Evolutionary conservation across 2,797 vertebrate species (phyloP), one percentile per base, ranked within the genome.

Genomic region (Cynopterus sphinx): DNA sequence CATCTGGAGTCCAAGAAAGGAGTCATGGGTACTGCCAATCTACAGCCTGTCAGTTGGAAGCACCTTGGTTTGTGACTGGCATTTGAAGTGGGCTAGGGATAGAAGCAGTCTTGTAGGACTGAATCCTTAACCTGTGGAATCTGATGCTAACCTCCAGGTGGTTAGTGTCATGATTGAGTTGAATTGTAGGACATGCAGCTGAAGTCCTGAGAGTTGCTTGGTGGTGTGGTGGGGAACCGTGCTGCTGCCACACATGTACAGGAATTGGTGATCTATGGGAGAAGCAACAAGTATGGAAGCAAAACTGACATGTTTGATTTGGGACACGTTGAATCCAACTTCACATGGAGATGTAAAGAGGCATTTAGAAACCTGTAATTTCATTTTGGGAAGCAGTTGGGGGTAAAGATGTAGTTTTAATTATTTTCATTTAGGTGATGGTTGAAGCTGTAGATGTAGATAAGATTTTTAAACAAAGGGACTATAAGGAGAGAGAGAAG

Each of bases 401-500:
- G 9, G 24, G 39, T 75, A 46, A 73, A 82, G 68, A 41, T 87
- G 24, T 16, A 61, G 53, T 51, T 89, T 91, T 65, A 68, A 10
- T 77, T n/a, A 65, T 90, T 74, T 86, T 55, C 43, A 51, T 63
- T 65, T 81, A 51, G 15, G 24, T 79, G 43, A 78, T 55, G 33
- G 55, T 70, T 75, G 53, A 87, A 90, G 33, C 17, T 49, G 77
- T 46, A 49, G 33, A 68, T 55, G 9, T 22, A 65, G 36, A 16
- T 81, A 77, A 55, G 41, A 85, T 67, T 87, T 87, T 86, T 67
- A 86, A 89, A 95, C 9, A 33, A 90, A 89, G 33, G 15, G 26
- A 83, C 43, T 65, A 33, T 21, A 77, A 84, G 11, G 33, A 26
- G 31, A 74, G 74, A 83, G 33, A 85, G 36, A 92, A 57, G 12